These are phyloP conservation scores for Bufo gargarizans DNA, from an alignment of 2,113 vertebrate genomes.

Conservation along the genomic window DNA sequence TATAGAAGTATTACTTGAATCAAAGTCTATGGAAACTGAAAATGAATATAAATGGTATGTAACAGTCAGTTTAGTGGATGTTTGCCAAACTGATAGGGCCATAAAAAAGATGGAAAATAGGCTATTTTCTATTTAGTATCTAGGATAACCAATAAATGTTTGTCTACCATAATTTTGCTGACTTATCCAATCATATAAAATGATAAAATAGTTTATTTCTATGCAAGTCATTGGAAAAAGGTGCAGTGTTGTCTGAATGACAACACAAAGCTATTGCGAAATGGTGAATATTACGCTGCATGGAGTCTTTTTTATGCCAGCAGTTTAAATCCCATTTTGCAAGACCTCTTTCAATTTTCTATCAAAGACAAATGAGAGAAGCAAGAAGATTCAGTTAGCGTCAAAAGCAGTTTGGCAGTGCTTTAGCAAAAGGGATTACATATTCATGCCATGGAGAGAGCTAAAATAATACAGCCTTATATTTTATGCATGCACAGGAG, in stretches of 20 bases:
- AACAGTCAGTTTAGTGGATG: neutral
- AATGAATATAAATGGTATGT: neutral
- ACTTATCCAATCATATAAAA: neutral
- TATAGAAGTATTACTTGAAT: no score
- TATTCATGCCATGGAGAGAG: neutral
- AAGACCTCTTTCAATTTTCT: constrained; percentile 37
- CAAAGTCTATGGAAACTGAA: neutral
- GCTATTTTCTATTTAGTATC: neutral
- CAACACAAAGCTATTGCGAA: neutral
- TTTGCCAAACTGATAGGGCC: neutral
- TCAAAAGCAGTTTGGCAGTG: constrained; percentile 10
- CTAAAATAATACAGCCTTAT: constrained; percentile 11
- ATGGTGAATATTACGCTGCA: neutral
- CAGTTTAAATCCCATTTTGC: constrained; percentile 29
- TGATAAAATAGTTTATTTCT: neutral
- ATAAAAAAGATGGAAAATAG: neutral
- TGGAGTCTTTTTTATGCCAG: neutral
- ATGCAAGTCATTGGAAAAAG: neutral
- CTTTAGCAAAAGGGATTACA: constrained; percentile 20
- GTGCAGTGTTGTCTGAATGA: neutral
- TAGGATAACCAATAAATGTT: neutral
- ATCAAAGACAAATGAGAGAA: constrained; percentile 14
- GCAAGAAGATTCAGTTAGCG: constrained; percentile 23
- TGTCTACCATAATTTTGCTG: neutral
- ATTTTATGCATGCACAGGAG: neutral